These are phyloP conservation scores for Aythya baeri DNA, from an alignment of 2,113 vertebrate genomes.

Conservation along the genomic window DNA sequence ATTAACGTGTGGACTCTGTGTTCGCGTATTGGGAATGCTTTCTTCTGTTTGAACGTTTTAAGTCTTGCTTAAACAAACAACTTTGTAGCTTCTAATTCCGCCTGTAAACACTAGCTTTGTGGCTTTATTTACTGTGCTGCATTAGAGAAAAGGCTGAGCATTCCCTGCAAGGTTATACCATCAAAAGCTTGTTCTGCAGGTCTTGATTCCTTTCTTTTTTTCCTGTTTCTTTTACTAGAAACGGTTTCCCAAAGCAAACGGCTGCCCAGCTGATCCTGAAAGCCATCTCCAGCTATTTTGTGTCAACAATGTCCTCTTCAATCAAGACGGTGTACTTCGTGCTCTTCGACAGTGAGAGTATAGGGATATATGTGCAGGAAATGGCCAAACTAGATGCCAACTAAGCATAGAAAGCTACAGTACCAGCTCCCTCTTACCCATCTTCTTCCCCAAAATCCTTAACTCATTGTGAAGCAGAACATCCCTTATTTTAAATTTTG, in stretches of 20 bases:
- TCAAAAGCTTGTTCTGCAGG: background rate
- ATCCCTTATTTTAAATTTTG: constrained; percentile 72
- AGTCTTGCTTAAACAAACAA: background rate
- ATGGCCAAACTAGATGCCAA: constrained; percentile 96
- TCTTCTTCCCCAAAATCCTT: constrained; percentile 27
- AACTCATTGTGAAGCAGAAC: constrained; percentile 69
- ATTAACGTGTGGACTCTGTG: background rate
- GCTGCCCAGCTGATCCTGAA: constrained; percentile 98
- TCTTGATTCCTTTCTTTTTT: background rate
- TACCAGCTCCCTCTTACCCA: constrained; percentile 34
- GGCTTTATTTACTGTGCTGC: rapidly evolving
- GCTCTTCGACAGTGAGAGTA: constrained; percentile 98
- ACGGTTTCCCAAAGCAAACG: constrained; percentile 97
- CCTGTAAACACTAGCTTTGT: background rate
- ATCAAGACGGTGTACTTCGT: constrained; percentile 99
- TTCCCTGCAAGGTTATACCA: background rate
- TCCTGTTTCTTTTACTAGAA: constrained; percentile 74
- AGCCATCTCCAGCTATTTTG: constrained; percentile 98
- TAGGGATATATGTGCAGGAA: constrained; percentile 98
- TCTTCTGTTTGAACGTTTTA: background rate
- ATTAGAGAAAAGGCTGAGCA: rapidly evolving
- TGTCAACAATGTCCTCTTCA: constrained; percentile 98
- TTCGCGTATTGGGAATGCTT: background rate
- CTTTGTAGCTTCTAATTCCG: background rate
- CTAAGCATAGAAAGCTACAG: constrained; percentile 75